Conservation (phyloP, 2,888 invertebrate species). For the Aleiodes leptofemur region DNA sequence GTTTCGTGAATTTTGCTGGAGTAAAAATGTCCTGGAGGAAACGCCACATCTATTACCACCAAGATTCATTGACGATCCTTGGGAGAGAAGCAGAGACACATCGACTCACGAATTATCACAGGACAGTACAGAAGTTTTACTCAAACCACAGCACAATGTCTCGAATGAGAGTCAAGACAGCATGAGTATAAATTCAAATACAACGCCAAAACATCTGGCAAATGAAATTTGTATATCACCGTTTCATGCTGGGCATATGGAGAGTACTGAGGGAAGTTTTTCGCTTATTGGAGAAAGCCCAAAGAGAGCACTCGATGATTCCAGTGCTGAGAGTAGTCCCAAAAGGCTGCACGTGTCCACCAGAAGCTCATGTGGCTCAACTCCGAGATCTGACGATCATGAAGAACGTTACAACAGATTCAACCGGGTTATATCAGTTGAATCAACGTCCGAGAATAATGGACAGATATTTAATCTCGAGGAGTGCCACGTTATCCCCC, state of each 20-base stretch:
- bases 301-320: slow-evolving; percentile 67
- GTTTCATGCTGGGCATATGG: slow-evolving; percentile 65
- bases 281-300: slow-evolving; percentile 67
- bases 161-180: slow-evolving; percentile 64
- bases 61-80: slow-evolving; percentile 65
- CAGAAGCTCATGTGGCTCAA: slow-evolving; percentile 50
- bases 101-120: slow-evolving; percentile 68
- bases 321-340: slow-evolving; percentile 69
- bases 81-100: slow-evolving; percentile 72
- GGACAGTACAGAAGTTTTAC: slow-evolving; percentile 64
- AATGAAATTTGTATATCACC: slow-evolving; percentile 65
- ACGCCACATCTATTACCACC: slow-evolving; percentile 75
- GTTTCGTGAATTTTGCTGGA: slow-evolving; percentile 78
- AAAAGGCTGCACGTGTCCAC: slow-evolving; percentile 65
- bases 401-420: slow-evolving; percentile 51
- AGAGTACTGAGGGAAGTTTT: slow-evolving; percentile 66
- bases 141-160: slow-evolving; percentile 59
- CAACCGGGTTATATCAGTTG: slow-evolving; percentile 63
- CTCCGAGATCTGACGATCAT: slow-evolving; percentile 25
- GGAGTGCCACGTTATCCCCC: slow-evolving; percentile 72
- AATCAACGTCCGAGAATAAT: slow-evolving; percentile 65
- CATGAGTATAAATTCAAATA: slow-evolving; percentile 58
- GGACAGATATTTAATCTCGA: slow-evolving; percentile 67
- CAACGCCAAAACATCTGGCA: slow-evolving; percentile 57
- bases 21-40: slow-evolving; percentile 75